Base-by-base conservation (phyloP, 1,140 invertebrate genomes). In the Samia ricini region DNA sequence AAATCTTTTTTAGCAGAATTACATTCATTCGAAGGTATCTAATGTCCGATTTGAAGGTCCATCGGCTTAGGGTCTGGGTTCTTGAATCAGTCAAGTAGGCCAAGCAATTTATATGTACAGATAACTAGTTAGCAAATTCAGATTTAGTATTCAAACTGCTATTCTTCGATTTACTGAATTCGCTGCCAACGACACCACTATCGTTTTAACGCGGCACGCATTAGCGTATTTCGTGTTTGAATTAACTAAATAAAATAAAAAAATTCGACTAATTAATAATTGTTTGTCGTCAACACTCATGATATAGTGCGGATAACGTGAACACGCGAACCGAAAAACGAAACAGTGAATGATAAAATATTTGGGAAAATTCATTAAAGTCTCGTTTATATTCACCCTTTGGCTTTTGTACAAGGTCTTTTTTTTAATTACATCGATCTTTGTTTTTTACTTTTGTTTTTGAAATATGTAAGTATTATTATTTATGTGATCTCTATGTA, bases 341-440 rank as follows among this genome's bases (percentile, higher is more conserved):
- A 42, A 42, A n/a, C n/a, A 42, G 33, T 15, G 12, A 42, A 42
- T 15, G 33, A 42, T 42, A 42, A 42, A 42, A 42, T 42, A 42
- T 42, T 42, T 42, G 33, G 33, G 33, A 42, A 42, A 42, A 42
- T 42, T 42, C 33, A 42, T 42, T 42, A 42, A 42, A 42, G 33
- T 12, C 33, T 42, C 33, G 8, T 42, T 42, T 42, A 42, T 42
- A 42, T 42, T 42, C 33, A 42, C 33, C 33, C 33, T 42, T 42
- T 42, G 12, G 33, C 10, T 3, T 15, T 5, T 12, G 12, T 26
- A 42, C 33, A 42, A 15, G 33, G 8, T 12, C n/a, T n/a, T n/a
- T n/a, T n/a, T n/a, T 42, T 12, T 15, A 10, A 15, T 42, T 15
- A 42, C 33, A 42, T 42, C 33, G 12, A 42, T 42, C 33, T 42